These are phyloP conservation scores for Drosophila melanosoma DNA, from an alignment of 2,888 invertebrate species.

Conservation along the genomic window DNA sequence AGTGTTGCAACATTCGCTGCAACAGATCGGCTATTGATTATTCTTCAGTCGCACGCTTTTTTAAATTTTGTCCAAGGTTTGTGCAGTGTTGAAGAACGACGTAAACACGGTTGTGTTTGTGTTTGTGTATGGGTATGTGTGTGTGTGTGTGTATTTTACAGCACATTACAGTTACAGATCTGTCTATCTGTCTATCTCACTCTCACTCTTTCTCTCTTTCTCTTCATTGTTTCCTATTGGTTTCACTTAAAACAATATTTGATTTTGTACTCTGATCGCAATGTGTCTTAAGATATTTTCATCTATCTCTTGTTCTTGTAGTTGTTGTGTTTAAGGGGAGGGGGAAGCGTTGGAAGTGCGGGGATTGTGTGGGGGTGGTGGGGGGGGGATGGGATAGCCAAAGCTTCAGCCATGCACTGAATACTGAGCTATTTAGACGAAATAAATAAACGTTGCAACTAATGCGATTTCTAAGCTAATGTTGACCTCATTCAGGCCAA, in stretches of 20 bases:
- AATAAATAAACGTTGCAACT: constrained; percentile 45
- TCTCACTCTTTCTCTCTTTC: background rate
- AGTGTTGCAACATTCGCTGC: constrained; percentile 2
- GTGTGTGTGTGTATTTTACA: constrained; percentile 5
- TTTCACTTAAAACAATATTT: constrained; percentile 35
- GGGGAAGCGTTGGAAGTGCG: no score
- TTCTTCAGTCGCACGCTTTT: background rate
- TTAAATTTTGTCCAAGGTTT: constrained; percentile 1
- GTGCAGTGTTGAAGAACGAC: background rate
- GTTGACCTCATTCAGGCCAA: constrained; percentile 9
- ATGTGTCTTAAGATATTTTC: constrained; percentile 34
- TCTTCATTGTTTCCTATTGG: constrained; percentile 1
- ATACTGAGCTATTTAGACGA: constrained; percentile 55
- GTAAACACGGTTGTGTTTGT: background rate
- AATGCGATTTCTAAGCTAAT: constrained; percentile 28
- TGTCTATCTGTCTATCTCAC: constrained; percentile 1
- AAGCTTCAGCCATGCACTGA: constrained; percentile 50
- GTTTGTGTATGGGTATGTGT: background rate
- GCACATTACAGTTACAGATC: constrained; percentile 29
- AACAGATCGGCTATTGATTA: background rate
- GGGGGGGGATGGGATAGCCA: constrained; percentile 8
- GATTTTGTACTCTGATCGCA: constrained; percentile 65
- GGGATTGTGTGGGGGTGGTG: background rate
- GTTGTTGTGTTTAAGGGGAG: background rate
- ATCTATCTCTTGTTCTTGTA: background rate